A percentile compares a stretch with the other conserved stretches of the same genome.
phyloP scores from a whole-genome alignment of 2,113 vertebrate genomes.

The Bucco capensis region DNA sequence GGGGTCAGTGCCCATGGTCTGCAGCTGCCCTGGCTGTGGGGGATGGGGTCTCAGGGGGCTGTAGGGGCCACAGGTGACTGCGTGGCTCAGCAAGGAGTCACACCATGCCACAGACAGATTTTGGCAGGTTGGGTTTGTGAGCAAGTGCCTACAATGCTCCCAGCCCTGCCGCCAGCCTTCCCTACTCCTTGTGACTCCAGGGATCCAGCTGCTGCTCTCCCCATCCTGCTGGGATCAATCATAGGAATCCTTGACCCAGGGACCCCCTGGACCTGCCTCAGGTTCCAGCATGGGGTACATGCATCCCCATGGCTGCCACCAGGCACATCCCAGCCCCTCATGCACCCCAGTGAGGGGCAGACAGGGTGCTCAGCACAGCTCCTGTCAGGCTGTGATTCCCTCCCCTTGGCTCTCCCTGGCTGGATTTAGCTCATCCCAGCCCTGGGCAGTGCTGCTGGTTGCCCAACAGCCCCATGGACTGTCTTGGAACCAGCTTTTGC shows the following conservation, averaged over 20 bases:
- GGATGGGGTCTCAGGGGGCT: accelerated
- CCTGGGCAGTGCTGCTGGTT: accelerated
- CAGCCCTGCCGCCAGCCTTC: neutral
- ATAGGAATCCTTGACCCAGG: accelerated
- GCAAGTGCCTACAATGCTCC: accelerated
- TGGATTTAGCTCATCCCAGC: neutral
- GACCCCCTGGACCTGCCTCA: accelerated
- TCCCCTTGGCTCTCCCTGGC: neutral
- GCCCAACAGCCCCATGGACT: accelerated
- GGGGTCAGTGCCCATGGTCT: accelerated
- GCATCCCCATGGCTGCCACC: accelerated
- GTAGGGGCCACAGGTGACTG: accelerated
- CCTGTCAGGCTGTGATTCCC: neutral
- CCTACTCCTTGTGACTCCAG: neutral
- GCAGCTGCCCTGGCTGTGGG: accelerated
- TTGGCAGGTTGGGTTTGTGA: accelerated
- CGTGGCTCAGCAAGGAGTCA: neutral
- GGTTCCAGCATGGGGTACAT: accelerated
- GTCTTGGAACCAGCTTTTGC: neutral
- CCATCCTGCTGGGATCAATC: neutral
- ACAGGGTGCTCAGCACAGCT: accelerated
- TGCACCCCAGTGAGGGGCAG: accelerated
- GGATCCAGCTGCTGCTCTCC: neutral
- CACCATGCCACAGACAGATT: accelerated
- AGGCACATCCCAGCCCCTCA: accelerated